Percentiles rank a stretch among this genome's conserved stretches.
Conservation (phyloP, 2,113 vertebrate genomes). For the Marmota flaviventris region DNA sequence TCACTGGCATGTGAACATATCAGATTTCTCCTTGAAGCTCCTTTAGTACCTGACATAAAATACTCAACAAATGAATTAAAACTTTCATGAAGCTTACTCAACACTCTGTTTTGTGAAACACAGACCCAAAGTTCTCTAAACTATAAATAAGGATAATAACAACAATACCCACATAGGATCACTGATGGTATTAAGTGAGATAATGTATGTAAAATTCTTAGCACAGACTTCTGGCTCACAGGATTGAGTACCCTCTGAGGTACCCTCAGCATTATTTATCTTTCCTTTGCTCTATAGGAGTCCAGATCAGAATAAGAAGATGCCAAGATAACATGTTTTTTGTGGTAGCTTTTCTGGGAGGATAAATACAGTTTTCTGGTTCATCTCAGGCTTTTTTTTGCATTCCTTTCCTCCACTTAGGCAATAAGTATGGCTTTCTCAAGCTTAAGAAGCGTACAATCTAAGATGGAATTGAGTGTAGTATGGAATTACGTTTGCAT, state of each 20-base stretch:
- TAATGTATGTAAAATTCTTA: not conserved
- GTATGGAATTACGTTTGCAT: not conserved
- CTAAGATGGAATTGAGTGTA: not conserved
- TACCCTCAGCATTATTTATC: not conserved
- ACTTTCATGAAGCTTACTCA: constrained; percentile 19
- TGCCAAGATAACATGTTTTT: not conserved
- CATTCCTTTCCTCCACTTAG: not conserved
- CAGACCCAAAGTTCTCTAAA: not conserved
- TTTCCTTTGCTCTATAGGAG: not conserved
- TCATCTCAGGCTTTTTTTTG: not conserved
- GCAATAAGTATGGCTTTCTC: not conserved
- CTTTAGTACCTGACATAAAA: not conserved
- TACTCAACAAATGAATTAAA: constrained; percentile 22
- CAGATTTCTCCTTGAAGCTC: not conserved
- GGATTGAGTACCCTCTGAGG: not conserved
- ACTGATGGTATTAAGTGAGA: not conserved
- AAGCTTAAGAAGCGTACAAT: not conserved
- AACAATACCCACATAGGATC: not conserved
- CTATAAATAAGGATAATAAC: not conserved
- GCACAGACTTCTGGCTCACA: not conserved
- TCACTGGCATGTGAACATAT: not conserved
- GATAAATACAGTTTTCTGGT: not conserved
- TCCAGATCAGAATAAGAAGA: not conserved
- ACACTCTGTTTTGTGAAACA: constrained; percentile 29
- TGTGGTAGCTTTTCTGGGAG: not conserved